Conservation (phyloP, 2,797 vertebrate genomes). For the Babyrousa celebensis region DNA sequence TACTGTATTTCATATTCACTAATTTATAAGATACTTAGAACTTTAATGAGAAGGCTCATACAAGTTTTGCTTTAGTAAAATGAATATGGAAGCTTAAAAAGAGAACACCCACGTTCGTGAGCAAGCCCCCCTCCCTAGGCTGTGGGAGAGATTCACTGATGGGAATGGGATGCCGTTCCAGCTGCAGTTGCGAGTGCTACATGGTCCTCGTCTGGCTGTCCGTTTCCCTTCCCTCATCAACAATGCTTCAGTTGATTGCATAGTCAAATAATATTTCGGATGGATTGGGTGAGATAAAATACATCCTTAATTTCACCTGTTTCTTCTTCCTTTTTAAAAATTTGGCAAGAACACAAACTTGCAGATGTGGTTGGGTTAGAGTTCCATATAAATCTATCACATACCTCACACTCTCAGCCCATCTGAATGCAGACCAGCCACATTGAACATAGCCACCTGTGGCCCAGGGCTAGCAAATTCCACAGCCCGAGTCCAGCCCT, state of each 20-base stretch:
- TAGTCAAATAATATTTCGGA: conserved; percentile 16
- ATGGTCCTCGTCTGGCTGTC: background rate
- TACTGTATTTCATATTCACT: conserved; percentile 7
- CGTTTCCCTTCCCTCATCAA: background rate
- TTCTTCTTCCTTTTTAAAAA: conserved; percentile 45
- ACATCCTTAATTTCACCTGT: background rate
- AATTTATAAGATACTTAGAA: background rate
- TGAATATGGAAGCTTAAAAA: background rate
- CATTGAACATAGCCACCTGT: background rate
- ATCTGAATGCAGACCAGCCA: background rate
- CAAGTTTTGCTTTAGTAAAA: conserved; percentile 23
- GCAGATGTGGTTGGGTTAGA: background rate
- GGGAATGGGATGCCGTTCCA: background rate
- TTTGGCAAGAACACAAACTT: conserved; percentile 7
- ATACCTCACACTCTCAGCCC: background rate
- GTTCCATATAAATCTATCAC: background rate
- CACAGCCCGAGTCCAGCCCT: background rate
- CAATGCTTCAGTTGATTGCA: background rate
- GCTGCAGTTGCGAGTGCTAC: background rate
- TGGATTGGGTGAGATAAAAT: background rate
- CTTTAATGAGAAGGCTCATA: background rate
- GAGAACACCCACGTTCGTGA: accelerated
- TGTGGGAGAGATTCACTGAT: background rate
- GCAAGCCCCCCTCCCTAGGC: background rate
- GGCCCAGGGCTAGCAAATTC: background rate